These are phyloP conservation scores for Acanthosoma haemorrhoidale DNA, from an alignment of 2,888 invertebrate genomes.

Conservation along the genomic window DNA sequence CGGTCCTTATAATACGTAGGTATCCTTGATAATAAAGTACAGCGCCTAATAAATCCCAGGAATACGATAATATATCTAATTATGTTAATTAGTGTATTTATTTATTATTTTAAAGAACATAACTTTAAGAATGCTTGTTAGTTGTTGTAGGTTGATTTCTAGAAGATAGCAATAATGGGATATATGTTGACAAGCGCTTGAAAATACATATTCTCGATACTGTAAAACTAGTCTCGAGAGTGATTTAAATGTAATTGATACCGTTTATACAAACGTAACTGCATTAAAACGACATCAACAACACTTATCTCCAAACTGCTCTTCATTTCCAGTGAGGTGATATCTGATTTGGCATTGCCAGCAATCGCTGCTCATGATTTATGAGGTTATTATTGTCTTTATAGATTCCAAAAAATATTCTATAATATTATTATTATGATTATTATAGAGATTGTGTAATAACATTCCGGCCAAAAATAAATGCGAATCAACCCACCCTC, in stretches of 20 bases:
- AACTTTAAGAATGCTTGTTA: constrained; percentile 23
- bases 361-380: neutral
- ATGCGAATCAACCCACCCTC: constrained; percentile 25
- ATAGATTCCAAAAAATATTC: neutral
- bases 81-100: neutral
- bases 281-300: neutral
- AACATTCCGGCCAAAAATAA: constrained; percentile 28
- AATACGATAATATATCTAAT: neutral
- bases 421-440: neutral
- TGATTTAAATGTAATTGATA: constrained; percentile 3
- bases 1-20: too few species aligned
- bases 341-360: neutral
- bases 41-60: constrained; percentile 26
- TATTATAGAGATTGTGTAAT: constrained; percentile 17
- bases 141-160: constrained; percentile 26
- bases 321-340: constrained; percentile 16
- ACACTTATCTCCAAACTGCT: constrained; percentile 16
- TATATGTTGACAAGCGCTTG: constrained; percentile 11
- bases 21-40: too few species aligned
- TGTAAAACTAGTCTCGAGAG: neutral
- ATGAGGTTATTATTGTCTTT: constrained; percentile 6
- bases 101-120: constrained; percentile 6
- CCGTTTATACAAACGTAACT: neutral
- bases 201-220: constrained; percentile 14
- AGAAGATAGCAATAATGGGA: constrained; percentile 24